Base-by-base conservation (phyloP, 2,113 vertebrate genomes). In the Clarias magur region DNA sequence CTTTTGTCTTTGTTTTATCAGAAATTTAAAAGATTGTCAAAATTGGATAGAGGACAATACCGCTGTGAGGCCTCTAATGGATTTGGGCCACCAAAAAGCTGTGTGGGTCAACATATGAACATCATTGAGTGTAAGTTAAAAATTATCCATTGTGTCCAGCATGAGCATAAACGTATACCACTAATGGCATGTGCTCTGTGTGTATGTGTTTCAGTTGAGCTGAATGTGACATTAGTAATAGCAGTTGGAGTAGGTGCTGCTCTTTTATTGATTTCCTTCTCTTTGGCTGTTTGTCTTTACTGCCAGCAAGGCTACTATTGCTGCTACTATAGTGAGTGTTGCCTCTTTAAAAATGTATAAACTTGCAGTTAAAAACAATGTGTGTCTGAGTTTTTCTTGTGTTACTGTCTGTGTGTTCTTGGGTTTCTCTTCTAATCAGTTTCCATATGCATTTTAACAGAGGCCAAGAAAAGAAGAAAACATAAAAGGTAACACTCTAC, bases 31-130 rank as follows among this genome's bases (percentile, higher is more conserved):
- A 94, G 94, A 0, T 94, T 99, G 90, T 96, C 96, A 89, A 97
- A 95, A 91, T 88, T 91, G 12, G 97, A 99, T 85, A 93, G 94
- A 3, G 97, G 98, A 84, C 95, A 96, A 87, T 99, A 98, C 91
- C 96, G 95, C 93, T 99, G 98, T 78, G 96, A 98, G 93, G 96
- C 98, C 82, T 96, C 90, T 68, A 98, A 98, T 89, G 95, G 93
- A 1, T 92, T 97, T 72, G 98, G 97, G 89, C 93, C 92, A 19
- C 87, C 96, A 82, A 96, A 96, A 92, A 97, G 94, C 89, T 99
- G 97, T 85, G 92, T 94, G 78, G 95, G 94, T 85, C 96, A 95
- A 80, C 92, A 92, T 78, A 95, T 99, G 90, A 95, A 97, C 94
- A 95, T 99, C 30, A 93, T 95, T 94, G 96, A 95, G 87, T 96